These are phyloP conservation scores for Gracilinanus agilis DNA, from an alignment of 2,113 vertebrate genomes.

Conservation along the genomic window DNA sequence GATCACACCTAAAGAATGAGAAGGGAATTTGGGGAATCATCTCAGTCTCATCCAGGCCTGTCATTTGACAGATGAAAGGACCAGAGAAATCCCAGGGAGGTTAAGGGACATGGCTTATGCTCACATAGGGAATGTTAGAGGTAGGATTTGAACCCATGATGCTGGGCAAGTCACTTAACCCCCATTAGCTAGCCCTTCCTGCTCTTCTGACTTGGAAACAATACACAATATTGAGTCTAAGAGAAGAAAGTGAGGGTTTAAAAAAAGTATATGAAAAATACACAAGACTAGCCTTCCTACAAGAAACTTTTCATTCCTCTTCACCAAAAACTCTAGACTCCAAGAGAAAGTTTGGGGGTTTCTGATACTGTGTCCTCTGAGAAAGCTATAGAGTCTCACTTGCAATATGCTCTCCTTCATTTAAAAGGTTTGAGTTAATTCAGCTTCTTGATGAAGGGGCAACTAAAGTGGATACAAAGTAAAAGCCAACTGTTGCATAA, in stretches of 20 bases:
- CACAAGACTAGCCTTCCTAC: not conserved
- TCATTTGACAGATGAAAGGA: not conserved
- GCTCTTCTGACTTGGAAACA: too few species aligned
- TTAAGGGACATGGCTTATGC: not conserved
- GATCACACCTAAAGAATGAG: not conserved
- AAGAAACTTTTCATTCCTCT: not conserved
- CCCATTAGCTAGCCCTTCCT: too few species aligned
- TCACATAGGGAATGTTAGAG: not conserved
- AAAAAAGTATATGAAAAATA: not conserved
- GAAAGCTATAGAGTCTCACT: conserved; percentile 28
- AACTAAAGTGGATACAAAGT: conserved; percentile 6
- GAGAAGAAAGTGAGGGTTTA: too few species aligned
- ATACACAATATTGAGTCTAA: too few species aligned
- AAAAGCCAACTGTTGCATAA: conserved; percentile 37
- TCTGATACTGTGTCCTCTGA: conserved; percentile 51
- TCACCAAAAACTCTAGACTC: conserved; percentile 44
- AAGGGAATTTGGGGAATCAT: not conserved
- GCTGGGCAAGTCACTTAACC: too few species aligned
- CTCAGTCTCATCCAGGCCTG: not conserved
- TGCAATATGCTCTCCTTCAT: conserved; percentile 43
- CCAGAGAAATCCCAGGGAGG: not conserved
- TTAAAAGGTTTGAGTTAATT: conserved; percentile 57
- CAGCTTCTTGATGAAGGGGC: conserved; percentile 50
- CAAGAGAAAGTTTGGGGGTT: conserved; percentile 29
- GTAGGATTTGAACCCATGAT: not conserved